A percentile compares a stretch with the other conserved stretches of the same genome.
phyloP scores from a whole-genome alignment of 2,888 invertebrate species.

The Synergus laeviventris region DNA sequence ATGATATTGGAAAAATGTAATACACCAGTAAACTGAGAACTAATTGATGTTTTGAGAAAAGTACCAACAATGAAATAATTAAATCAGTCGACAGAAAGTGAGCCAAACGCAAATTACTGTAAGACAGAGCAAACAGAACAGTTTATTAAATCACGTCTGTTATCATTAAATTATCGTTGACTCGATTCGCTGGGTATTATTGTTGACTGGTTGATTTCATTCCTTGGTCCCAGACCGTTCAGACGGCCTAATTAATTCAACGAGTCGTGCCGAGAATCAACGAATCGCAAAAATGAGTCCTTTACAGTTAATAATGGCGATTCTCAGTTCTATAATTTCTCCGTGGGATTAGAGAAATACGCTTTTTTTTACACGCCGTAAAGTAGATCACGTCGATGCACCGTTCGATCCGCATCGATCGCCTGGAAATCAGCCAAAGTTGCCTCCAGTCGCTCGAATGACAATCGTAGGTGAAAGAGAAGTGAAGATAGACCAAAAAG shows the following conservation, averaged over 20 bases:
- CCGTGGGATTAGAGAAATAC: conserved; percentile 12
- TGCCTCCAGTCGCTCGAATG: conserved; percentile 20
- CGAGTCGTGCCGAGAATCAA: conserved; percentile 7
- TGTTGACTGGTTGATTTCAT: conserved; percentile 11
- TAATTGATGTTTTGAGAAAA: background rate
- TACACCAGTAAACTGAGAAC: too few species aligned
- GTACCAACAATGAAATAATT: background rate
- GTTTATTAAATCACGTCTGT: conserved; percentile 21
- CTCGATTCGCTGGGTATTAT: background rate
- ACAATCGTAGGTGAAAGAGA: conserved; percentile 26
- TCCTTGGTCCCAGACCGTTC: conserved; percentile 4
- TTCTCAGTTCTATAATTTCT: conserved; percentile 3
- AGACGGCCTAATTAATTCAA: background rate
- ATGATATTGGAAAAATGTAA: too few species aligned
- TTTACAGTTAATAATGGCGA: background rate
- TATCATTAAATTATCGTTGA: conserved; percentile 25
- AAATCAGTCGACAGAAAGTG: background rate
- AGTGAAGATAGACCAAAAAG: conserved; percentile 32
- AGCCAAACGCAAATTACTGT: background rate
- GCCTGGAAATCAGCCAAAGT: conserved; percentile 36
- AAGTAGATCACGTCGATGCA: conserved; percentile 34
- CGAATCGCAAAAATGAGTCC: background rate
- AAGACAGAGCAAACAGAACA: background rate
- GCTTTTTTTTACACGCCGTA: conserved; percentile 29
- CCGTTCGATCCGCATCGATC: conserved; percentile 32